These are phyloP conservation scores for Urechis unicinctus DNA, from an alignment of 2,888 invertebrate species.

Conservation along the genomic window DNA sequence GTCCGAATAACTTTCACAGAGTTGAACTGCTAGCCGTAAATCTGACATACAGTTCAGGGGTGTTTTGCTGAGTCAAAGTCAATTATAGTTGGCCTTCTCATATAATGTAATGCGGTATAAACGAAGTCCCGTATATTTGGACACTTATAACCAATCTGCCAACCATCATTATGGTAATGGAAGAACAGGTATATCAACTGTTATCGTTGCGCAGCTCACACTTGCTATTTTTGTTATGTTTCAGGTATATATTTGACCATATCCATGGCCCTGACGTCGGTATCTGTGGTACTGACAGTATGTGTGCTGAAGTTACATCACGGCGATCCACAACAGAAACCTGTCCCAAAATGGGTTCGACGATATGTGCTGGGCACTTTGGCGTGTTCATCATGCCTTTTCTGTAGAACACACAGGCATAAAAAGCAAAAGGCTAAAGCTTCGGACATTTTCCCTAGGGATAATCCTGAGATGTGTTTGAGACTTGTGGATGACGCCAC, in stretches of 20 bases:
- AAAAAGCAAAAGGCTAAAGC: background rate
- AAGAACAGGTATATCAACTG: too few species aligned
- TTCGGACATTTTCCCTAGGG: constrained; percentile 2
- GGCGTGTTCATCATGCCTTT: constrained; percentile 15
- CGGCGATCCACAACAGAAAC: constrained; percentile 22
- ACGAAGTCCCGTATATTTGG: too few species aligned
- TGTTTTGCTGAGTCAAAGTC: too few species aligned
- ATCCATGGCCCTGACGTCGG: constrained; percentile 30
- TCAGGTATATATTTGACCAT: constrained; percentile 32
- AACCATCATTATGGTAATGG: too few species aligned
- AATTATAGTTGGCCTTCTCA: too few species aligned
- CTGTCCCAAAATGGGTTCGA: constrained; percentile 26
- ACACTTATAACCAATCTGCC: too few species aligned
- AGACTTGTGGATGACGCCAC: constrained; percentile 15
- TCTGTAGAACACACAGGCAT: background rate
- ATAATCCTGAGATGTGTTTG: constrained; percentile 15
- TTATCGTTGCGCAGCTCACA: too few species aligned
- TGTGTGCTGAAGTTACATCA: constrained; percentile 29
- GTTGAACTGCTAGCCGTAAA: too few species aligned
- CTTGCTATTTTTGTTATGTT: too few species aligned
- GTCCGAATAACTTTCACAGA: too few species aligned
- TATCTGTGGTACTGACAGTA: constrained; percentile 31
- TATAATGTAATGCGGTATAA: too few species aligned
- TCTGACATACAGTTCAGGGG: too few species aligned
- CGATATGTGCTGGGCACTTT: constrained; percentile 16